Base-by-base conservation (phyloP, 2,113 vertebrate genomes). In the Poeciliopsis prolifica region DNA sequence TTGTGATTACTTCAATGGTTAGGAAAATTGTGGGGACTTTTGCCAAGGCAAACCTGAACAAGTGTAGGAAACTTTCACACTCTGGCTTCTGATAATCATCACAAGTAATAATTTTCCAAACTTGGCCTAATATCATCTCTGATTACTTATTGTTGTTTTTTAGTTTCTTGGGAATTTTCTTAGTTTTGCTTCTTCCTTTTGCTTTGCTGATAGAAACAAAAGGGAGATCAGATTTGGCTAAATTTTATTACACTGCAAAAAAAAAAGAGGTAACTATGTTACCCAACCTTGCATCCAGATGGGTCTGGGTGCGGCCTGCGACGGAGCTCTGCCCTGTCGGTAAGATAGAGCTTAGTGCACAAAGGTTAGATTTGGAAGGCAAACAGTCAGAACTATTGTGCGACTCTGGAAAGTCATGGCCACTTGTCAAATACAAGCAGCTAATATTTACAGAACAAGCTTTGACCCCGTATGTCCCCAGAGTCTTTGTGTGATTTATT, bases 21-120 rank as follows among this genome's bases (percentile, higher is more conserved):
- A 69, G 87, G 93, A 89, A 91, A 78, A 91, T 89, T 26, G 63
- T 82, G 86, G 87, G 73, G 51, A 48, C 78, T 78, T 91, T 74
- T 83, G 95, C 94, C 94, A 95, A 95, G 87, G 81, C 90, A 95
- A 94, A 95, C 79, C 95, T 8, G 51, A 90, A 92, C 91, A 89
- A 94, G 89, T 17, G 14, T 42, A 42, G 40, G 63, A 77, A 92
- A 88, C 89, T 87, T 80, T 85, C 70, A 68, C 88, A 91, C 65
- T 90, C 88, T 85, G 42, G n/a, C 60, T 75, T 65, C 48, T 30
- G 28, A 87, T 87, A 81, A 91, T 89, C 87, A 91, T 42, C 26
- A 13, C 5, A 66, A 42, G 14, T 37, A 66, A 66, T 15, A 28
- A 15, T 66, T 40, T 66, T 5, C 65, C 51, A 28, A 17, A 87